Evolutionary conservation across 2,797 vertebrate species (phyloP).

Genomic region (Argya squamiceps): DNA sequence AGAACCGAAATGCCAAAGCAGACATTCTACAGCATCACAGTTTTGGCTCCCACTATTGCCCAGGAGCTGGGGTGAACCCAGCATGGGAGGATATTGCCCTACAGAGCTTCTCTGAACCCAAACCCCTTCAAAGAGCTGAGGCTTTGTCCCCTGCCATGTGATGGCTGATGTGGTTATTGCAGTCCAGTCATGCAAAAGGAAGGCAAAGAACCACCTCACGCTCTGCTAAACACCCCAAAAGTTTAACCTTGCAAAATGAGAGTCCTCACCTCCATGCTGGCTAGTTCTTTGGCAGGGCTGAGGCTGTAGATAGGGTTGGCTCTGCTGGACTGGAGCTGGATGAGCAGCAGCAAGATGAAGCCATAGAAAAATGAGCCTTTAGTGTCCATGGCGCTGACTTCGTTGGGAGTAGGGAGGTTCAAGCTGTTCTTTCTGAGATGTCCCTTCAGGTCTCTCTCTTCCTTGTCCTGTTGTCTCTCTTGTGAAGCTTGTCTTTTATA

Average conservation of each 20-base stretch:
- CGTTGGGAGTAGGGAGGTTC: neutral
- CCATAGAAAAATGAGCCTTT: slow-evolving; percentile 72
- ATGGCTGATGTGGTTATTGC: neutral
- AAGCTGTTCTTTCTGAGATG: neutral
- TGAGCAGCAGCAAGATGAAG: slow-evolving; percentile 79
- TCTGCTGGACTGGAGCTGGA: slow-evolving; percentile 62
- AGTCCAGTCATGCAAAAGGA: neutral
- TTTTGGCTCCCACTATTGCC: neutral
- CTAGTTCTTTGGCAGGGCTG: slow-evolving; percentile 73
- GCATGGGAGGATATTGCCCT: neutral
- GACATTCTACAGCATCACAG: neutral
- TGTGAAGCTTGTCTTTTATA: slow-evolving; percentile 64
- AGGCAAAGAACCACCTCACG: neutral
- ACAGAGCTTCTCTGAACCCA: neutral
- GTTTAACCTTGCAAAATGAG: slow-evolving; percentile 21
- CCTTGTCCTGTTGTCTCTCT: neutral
- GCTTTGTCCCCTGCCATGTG: rapidly evolving
- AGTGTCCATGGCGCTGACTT: slow-evolving; percentile 68
- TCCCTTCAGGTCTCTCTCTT: slow-evolving; percentile 16
- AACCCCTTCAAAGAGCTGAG: neutral
- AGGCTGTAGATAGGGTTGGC: slow-evolving; percentile 71
- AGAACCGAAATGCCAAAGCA: neutral
- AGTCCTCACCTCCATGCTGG: slow-evolving; percentile 84
- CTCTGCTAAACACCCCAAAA: neutral
- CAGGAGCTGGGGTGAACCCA: neutral